These are phyloP conservation scores for Perccottus glenii DNA, from an alignment of 2,113 vertebrate species.

Conservation along the genomic window DNA sequence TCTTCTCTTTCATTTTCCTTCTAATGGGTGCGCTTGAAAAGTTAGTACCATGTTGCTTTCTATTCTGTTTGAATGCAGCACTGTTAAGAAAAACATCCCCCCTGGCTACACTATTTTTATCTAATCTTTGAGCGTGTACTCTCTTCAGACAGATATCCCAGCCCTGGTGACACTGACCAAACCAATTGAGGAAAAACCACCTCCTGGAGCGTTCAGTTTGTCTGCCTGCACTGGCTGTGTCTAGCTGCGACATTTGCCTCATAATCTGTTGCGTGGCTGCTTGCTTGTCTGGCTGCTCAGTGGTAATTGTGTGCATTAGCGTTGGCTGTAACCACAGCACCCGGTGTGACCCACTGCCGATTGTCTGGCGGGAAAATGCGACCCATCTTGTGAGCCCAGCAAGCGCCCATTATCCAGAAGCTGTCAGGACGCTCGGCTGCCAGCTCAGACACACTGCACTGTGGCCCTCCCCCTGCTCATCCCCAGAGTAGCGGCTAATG, in stretches of 20 bases:
- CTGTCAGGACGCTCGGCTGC: slow-evolving; percentile 47
- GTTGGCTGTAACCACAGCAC: slow-evolving; percentile 42
- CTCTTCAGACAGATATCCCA: slow-evolving; percentile 26
- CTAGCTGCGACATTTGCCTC: slow-evolving; percentile 36
- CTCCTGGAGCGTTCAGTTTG: slow-evolving; percentile 24
- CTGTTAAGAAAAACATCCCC: not conserved
- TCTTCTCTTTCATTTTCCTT: too few relatives aligned
- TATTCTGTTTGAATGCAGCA: too few relatives aligned
- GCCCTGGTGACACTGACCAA: not conserved
- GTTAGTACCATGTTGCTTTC: too few relatives aligned
- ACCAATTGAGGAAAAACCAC: not conserved
- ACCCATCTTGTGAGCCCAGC: slow-evolving; percentile 47
- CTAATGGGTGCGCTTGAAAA: too few relatives aligned
- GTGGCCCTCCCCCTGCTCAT: slow-evolving; percentile 1
- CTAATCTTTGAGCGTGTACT: slow-evolving; percentile 26
- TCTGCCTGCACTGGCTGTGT: slow-evolving; percentile 37
- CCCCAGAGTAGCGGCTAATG: slow-evolving; percentile 5
- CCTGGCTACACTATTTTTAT: slow-evolving; percentile 26
- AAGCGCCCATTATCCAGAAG: slow-evolving; percentile 62
- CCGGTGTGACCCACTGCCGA: slow-evolving; percentile 32
- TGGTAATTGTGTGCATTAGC: not conserved
- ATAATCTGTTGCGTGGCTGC: slow-evolving; percentile 28
- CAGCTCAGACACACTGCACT: slow-evolving; percentile 27
- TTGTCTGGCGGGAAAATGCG: slow-evolving; percentile 54
- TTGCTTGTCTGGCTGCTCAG: slow-evolving; percentile 10